Evolutionary conservation across 2,888 invertebrate genomes (phyloP).

Genomic region (Pimpla rufipes): DNA sequence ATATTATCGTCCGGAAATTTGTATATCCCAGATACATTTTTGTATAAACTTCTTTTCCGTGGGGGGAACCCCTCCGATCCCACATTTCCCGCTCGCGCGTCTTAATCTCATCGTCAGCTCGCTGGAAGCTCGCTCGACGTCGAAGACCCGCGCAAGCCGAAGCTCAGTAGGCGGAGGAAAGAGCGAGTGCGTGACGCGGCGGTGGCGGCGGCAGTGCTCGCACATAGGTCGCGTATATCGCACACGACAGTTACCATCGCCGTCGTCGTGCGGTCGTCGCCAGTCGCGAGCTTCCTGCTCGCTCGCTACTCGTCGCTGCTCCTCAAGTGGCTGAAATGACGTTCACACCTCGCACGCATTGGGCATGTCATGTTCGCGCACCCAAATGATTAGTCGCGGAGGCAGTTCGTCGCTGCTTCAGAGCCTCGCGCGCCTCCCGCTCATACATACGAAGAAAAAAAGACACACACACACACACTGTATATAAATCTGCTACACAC

Average conservation of each 20-base stretch:
- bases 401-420: neutral
- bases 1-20: too few relatives aligned
- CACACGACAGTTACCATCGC: conserved; percentile 16
- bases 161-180: conserved; percentile 46
- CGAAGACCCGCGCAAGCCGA: conserved; percentile 14
- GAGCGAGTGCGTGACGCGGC: conserved; percentile 44
- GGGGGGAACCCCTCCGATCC: too few relatives aligned
- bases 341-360: conserved; percentile 71
- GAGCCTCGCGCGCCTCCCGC: conserved; percentile 41
- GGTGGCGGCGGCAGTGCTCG: too few relatives aligned
- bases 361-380: conserved; percentile 67
- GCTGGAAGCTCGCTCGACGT: neutral
- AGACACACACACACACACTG: neutral
- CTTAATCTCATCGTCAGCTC: conserved; percentile 19
- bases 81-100: neutral
- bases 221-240: too few relatives aligned
- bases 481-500: conserved; percentile 1
- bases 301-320: conserved; percentile 43
- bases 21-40: too few relatives aligned
- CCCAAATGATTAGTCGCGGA: conserved; percentile 65
- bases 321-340: conserved; percentile 62
- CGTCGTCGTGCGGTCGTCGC: conserved; percentile 25
- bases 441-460: conserved; percentile 23
- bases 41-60: too few relatives aligned
- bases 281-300: conserved; percentile 32